phyloP scores from a whole-genome alignment of 2,113 vertebrate genomes.

The Loxodonta africana region DNA sequence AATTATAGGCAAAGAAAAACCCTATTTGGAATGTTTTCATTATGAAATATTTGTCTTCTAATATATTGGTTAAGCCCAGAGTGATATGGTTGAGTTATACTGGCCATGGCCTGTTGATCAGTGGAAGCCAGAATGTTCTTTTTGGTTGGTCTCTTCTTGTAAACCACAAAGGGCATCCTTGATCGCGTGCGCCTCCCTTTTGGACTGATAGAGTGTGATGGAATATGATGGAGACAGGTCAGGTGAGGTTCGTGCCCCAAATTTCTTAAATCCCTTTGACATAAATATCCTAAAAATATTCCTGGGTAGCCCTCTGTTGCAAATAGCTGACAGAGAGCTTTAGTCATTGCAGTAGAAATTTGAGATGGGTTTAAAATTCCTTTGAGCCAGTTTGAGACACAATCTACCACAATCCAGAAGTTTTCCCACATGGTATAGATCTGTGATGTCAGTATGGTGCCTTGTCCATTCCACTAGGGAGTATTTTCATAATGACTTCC shows the following conservation, averaged over 20 bases:
- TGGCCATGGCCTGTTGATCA: not conserved
- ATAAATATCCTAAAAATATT: not conserved
- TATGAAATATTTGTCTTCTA: not conserved
- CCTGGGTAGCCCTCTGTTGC: not conserved
- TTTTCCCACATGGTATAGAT: not conserved
- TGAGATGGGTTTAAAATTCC: not conserved
- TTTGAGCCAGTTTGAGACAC: not conserved
- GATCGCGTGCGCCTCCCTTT: not conserved
- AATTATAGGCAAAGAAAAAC: not conserved
- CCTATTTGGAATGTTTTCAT: not conserved
- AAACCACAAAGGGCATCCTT: not conserved
- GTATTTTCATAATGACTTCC: not conserved
- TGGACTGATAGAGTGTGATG: not conserved
- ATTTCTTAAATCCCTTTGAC: not conserved
- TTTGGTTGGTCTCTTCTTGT: not conserved
- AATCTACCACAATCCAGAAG: not conserved
- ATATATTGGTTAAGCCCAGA: not conserved
- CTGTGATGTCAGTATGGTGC: not conserved
- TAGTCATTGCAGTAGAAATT: not conserved
- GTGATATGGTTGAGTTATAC: not conserved
- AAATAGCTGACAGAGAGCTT: not conserved
- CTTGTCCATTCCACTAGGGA: not conserved
- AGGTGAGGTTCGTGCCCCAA: not conserved
- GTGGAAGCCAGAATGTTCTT: fast-evolving
- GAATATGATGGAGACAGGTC: not conserved